A percentile compares a stretch with the other conserved stretches of the same genome.
These are phyloP conservation scores for Prochilodus magdalenae DNA, from an alignment of 2,113 vertebrate genomes.

Conservation along the genomic window DNA sequence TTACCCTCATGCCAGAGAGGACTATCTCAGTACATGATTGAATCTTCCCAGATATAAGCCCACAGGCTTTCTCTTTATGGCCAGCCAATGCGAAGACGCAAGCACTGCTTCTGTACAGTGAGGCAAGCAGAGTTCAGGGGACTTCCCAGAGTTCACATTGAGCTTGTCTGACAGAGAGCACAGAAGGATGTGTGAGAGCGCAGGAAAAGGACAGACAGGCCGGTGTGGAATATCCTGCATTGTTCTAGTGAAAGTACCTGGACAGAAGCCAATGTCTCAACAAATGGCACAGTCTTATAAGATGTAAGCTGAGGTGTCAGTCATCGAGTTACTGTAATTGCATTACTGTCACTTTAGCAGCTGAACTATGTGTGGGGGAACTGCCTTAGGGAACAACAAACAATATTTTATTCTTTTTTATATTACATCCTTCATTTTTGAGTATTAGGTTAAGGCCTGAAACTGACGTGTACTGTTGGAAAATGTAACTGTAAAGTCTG, in stretches of 20 bases:
- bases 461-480: not conserved
- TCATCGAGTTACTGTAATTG: conserved; percentile 20
- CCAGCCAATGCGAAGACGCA: conserved; percentile 58
- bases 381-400: not conserved
- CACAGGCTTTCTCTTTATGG: conserved; percentile 48
- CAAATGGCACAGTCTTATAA: conserved; percentile 34
- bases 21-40: conserved; percentile 26
- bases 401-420: not conserved
- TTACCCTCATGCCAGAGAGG: conserved; percentile 51
- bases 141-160: conserved; percentile 77
- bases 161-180: conserved; percentile 48
- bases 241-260: conserved; percentile 71
- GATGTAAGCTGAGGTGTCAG: conserved; percentile 41
- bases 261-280: conserved; percentile 54
- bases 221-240: conserved; percentile 61
- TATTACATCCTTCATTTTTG: not conserved
- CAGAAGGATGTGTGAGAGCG: conserved; percentile 34
- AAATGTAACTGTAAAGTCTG: not conserved
- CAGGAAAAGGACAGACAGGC: conserved; percentile 43
- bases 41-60: conserved; percentile 54
- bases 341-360: conserved; percentile 27
- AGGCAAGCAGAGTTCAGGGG: conserved; percentile 70
- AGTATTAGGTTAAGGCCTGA: not conserved
- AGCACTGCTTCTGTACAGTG: conserved; percentile 44
- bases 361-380: not conserved